Base-by-base conservation (phyloP, 2,797 vertebrate genomes). In the Halcyon badia region DNA sequence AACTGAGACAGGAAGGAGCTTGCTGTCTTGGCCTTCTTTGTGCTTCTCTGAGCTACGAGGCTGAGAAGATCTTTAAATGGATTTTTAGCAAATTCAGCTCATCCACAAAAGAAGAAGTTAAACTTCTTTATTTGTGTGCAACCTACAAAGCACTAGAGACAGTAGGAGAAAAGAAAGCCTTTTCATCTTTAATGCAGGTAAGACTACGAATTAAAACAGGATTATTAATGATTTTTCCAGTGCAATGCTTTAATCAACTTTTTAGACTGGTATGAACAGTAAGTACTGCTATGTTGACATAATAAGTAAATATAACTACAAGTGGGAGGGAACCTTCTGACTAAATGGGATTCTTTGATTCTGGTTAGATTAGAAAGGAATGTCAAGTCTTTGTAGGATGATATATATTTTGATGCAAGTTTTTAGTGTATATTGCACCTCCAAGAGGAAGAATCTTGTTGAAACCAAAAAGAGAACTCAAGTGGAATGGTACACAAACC, bases 61-160 rank as follows among this genome's bases (percentile, higher is more conserved):
- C 99, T 5, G 99, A 99, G 98, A 99, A 99, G 97, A 99, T 99
- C 98, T 99, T 99, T 98, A 99, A 99, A 97, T 99, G 99, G 99
- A 99, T 99, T 97, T 99, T 99, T 97, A 98, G 98, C 92, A 99
- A 99, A 98, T 99, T 99, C 97, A 99, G 98, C 83, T 98, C 99
- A 37, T 99, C 99, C 95, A 96, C 98, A 87, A 99, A 99, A 89
- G 99, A 99, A 89, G 99, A 99, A 98, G 99, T 99, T 97, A 99
- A 99, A 98, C 98, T 99, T 94, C 98, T 99, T 93, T 99, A 99
- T 97, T 98, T 99, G 97, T 99, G 99, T 98, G 99, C 99, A 46
- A 98, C 99, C 46, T 99, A 99, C 98, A 99, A 98, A 76, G 99
- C 99, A 51, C 95, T 99, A 90, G 99, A 99, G 98, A 99, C 99